Evolutionary conservation across 2,113 vertebrate genomes (phyloP).

Genomic region (Lepus europaeus): DNA sequence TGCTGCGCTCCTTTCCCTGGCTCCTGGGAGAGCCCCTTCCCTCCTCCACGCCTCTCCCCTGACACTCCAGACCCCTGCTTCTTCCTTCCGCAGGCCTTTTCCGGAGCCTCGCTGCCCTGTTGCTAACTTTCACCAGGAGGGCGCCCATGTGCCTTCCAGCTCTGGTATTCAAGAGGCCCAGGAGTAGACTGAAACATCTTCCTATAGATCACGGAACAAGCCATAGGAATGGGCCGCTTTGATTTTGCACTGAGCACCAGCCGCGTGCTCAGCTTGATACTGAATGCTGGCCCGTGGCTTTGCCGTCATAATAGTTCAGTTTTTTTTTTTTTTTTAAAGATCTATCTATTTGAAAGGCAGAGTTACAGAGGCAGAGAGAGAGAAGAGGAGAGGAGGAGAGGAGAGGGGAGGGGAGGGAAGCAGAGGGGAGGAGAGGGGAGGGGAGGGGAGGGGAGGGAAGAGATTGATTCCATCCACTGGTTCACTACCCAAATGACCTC

Average conservation of each 20-base stretch:
- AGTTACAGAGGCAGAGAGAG: too few species aligned
- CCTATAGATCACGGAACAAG: neutral
- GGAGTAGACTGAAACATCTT: constrained; percentile 1
- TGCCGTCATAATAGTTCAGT: too few species aligned
- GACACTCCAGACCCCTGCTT: neutral
- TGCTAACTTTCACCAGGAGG: neutral
- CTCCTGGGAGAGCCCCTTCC: neutral
- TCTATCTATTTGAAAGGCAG: too few species aligned
- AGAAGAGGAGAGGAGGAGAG: too few species aligned
- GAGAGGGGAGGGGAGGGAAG: too few species aligned
- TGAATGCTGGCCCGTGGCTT: neutral
- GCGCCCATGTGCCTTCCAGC: neutral
- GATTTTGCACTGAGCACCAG: neutral
- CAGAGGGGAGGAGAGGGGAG: too few species aligned
- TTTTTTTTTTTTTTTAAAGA: too few species aligned
- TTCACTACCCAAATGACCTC: too few species aligned
- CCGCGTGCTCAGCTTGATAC: neutral
- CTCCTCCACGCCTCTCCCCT: neutral
- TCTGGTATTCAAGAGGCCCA: neutral
- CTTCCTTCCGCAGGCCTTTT: neutral
- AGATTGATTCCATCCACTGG: too few species aligned
- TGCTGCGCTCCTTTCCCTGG: neutral
- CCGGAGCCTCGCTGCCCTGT: neutral
- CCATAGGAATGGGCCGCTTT: neutral
- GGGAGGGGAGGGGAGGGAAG: too few species aligned